A percentile compares a stretch with the other conserved stretches of the same genome.
These are phyloP conservation scores for Indicator maculatus DNA, from an alignment of 2,113 vertebrate genomes.

Conservation along the genomic window DNA sequence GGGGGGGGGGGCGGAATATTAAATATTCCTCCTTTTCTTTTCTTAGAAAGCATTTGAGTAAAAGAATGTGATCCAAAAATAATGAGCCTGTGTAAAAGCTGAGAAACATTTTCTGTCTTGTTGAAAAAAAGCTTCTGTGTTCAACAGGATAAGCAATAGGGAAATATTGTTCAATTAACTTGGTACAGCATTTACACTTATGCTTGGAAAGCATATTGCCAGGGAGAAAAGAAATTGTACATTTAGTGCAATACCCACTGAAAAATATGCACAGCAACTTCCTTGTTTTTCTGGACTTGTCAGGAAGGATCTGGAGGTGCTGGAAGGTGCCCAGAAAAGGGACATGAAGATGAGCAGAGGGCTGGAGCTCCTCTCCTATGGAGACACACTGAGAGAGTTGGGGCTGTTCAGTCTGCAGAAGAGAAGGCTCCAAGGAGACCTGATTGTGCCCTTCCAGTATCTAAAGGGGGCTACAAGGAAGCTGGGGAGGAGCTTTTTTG, in stretches of 20 bases:
- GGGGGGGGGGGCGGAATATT: background rate
- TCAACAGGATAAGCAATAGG: constrained; percentile 32
- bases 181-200: constrained; percentile 33
- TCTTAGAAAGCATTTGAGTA: constrained; percentile 26
- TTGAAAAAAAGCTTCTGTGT: constrained; percentile 44
- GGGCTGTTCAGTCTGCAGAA: no score
- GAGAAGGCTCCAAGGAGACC: no score
- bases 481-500: no score
- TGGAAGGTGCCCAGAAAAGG: no score
- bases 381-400: no score
- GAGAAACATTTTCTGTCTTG: constrained; percentile 57
- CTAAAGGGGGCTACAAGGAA: no score
- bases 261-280: background rate
- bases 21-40: background rate
- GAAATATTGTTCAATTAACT: constrained; percentile 57
- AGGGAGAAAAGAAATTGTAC: background rate
- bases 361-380: no score
- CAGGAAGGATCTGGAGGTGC: background rate
- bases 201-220: constrained; percentile 18
- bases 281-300: background rate
- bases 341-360: no score
- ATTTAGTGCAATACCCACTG: background rate
- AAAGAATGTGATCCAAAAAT: background rate
- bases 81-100: background rate
- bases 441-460: no score